A percentile compares a stretch with the other conserved stretches of the same genome.
Evolutionary conservation across 2,113 vertebrate species (phyloP).

Genomic region (Acanthisitta chloris): DNA sequence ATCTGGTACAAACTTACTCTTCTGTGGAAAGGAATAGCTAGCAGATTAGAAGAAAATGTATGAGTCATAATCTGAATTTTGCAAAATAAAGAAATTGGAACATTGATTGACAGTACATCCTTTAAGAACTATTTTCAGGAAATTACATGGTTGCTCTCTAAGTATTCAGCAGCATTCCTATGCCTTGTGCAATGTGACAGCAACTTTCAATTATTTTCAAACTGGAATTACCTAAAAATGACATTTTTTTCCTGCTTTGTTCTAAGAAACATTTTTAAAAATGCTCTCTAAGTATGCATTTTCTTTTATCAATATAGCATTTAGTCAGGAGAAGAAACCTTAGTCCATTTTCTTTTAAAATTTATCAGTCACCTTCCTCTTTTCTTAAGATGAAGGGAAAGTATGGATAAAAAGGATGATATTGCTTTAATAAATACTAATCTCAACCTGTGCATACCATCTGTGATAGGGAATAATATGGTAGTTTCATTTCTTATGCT

Average conservation of each 20-base stretch:
- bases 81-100: not conserved
- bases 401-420: not conserved
- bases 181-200: not conserved
- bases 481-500: not conserved
- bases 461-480: not conserved
- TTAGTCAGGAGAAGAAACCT: not conserved
- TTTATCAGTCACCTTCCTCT: not conserved
- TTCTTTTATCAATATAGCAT: not conserved
- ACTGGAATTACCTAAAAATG: not conserved
- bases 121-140: not conserved
- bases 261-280: not conserved
- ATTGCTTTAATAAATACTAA: constrained; percentile 5
- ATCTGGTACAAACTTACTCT: not conserved
- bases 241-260: not conserved
- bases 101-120: not conserved
- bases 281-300: not conserved
- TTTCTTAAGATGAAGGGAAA: not conserved
- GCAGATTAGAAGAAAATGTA: not conserved
- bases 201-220: constrained; percentile 13
- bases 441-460: constrained; percentile 4
- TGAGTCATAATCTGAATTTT: not conserved
- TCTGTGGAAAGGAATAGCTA: not conserved
- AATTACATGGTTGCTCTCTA: not conserved
- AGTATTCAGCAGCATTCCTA: not conserved
- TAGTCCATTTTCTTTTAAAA: not conserved